Evolutionary conservation across 1,140 invertebrate species (phyloP), one percentile per base, ranked within the genome.

Genomic region (Brachionus plicatilis): DNA sequence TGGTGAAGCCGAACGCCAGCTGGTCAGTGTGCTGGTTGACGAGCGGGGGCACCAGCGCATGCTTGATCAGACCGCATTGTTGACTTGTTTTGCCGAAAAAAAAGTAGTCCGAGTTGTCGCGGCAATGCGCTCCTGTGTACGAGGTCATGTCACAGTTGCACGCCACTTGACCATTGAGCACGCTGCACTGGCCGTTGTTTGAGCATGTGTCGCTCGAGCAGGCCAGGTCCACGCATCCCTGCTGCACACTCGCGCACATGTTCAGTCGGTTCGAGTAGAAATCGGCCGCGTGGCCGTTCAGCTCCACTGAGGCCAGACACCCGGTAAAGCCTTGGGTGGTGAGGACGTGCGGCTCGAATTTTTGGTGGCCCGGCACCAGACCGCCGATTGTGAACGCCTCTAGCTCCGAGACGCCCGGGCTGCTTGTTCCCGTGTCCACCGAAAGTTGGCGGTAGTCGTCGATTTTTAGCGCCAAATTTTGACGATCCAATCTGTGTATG

Each of bases 131-230:
- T 7, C 82, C 82, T 11, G 65, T 84, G 66, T 84, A 84, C 3
- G 82, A 84, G 3, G 82, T 84, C 82, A 84, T 84, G 29, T 70
- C 60, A 56, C 82, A 84, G 17, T 84, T 47, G 20, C 82, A 84
- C 24, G 60, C 9, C 47, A 75, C 60, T 70, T 84, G 43, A 20
- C 45, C 65, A 37, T 43, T 17, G 0, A 8, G 8, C 8, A 27
- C 14, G 17, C 33, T 84, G 29, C 82, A 84, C 29, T 37, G 27
- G n/a, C 82, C 82, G 11, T 72, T 53, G 24, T 84, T 68, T 14
- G 60, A 20, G 47, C 82, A 84, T 27, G 60, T 50, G 24, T 84
- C 68, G 27, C 27, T 72, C 0, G 60, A 29, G 50, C 82, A 84
- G 2, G 66, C 33, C 45, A 70, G n/a, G 45, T 84, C 82, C 9